These are phyloP conservation scores for Sylvia atricapilla DNA, from an alignment of 2,113 vertebrate genomes.

Conservation along the genomic window DNA sequence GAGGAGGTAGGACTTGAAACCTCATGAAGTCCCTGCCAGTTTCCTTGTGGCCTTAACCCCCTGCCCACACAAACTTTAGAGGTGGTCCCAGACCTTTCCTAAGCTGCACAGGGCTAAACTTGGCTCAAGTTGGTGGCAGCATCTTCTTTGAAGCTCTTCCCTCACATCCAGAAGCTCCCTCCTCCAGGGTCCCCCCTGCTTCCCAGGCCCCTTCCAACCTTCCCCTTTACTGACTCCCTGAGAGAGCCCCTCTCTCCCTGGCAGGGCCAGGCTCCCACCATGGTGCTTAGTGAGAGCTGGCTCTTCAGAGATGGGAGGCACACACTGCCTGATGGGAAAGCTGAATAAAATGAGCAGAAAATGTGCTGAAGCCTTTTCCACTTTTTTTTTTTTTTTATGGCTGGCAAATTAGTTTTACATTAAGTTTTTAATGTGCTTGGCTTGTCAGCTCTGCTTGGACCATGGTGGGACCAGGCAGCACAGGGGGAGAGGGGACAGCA, in stretches of 20 bases:
- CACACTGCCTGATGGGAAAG: not conserved
- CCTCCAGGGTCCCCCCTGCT: not conserved
- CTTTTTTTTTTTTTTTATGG: not conserved
- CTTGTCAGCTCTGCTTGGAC: not conserved
- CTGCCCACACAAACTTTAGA: not conserved
- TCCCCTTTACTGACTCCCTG: not conserved
- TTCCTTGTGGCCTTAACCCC: not conserved
- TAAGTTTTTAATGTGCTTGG: not conserved
- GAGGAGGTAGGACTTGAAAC: not conserved
- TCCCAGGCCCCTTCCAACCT: not conserved
- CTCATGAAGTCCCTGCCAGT: not conserved
- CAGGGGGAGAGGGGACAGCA: not conserved
- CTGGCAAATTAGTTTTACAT: not conserved
- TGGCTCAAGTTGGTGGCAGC: not conserved
- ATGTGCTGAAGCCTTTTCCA: not conserved
- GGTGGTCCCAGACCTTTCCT: not conserved
- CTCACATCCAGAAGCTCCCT: not conserved
- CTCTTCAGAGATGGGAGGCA: not conserved
- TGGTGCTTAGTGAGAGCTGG: not conserved
- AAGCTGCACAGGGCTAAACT: not conserved
- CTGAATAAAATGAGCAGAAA: not conserved
- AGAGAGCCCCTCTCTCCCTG: not conserved
- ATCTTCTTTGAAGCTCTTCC: not conserved
- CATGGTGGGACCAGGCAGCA: fast-evolving
- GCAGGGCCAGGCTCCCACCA: not conserved